Evolutionary conservation across 2,888 invertebrate genomes (phyloP), one percentile per base, ranked within the genome.

Genomic region (Eudemis profundana): DNA sequence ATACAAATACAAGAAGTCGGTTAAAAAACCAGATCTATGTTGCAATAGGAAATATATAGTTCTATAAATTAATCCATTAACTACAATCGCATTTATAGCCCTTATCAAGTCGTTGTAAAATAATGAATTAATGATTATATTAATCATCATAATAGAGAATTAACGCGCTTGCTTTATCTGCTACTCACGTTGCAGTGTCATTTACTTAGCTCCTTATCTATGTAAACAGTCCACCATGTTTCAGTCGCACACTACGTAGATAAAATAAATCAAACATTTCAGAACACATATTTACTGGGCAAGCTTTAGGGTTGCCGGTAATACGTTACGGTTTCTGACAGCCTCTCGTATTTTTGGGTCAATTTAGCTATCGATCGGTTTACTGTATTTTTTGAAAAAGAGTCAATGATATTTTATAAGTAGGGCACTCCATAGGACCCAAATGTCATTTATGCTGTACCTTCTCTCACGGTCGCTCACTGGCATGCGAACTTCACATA

Each of bases 141-240:
- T 59, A 57, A 36, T 17, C 50, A 27, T 23, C 36, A 46, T 29
- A 38, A 57, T 51, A 51, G 44, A 17, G 50, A 33, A 59, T 57
- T 59, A 59, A 27, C 23, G 51, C 23, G 40, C 49, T 49, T 40
- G 15, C 10, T 27, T 47, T 64, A 64, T 64, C 64, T 64, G n/a
- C 29, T 36, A 36, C 23, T 44, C 42, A 59, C 33, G 64, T 51
- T 64, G 29, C 57, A 59, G 40, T 64, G 42, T 47, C 23, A 27
- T 42, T 33, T 38, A 17, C 17, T 44, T 64, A 59, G 23, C 46
- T 50, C 57, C 59, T 75, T 76, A 75, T 76, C 72, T 68, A 70
- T 66, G 72, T 75, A 75, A 77, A 78, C 72, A 78, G 72, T 74
- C 70, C 57, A 65, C 66, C 53, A 64, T 70, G 59, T 67, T 68